Evolutionary conservation across 2,797 vertebrate species (phyloP).

Genomic region (Chiloscyllium punctatum): DNA sequence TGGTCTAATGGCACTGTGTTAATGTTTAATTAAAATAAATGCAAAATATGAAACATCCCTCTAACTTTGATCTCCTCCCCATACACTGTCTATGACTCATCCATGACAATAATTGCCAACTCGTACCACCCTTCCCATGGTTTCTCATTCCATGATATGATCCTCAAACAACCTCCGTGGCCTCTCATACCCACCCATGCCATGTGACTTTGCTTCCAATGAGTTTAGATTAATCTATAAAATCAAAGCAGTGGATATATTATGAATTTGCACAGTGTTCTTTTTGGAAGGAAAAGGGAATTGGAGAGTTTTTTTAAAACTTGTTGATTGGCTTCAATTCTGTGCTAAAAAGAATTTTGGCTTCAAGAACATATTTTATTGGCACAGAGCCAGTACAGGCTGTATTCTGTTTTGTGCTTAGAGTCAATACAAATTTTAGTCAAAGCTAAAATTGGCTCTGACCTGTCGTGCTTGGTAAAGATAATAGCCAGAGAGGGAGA

Average conservation of each 20-base stretch:
- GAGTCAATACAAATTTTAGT: constrained; percentile 1
- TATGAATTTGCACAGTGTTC: not conserved
- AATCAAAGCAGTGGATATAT: not conserved
- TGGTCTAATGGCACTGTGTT: too few relatives aligned
- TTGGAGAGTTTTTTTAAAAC: not conserved
- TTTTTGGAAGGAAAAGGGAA: not conserved
- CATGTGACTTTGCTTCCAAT: not conserved
- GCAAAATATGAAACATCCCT: too few relatives aligned
- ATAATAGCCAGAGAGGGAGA: not conserved
- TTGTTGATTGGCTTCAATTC: not conserved
- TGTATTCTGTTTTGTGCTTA: not conserved
- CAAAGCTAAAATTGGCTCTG: constrained; percentile 10
- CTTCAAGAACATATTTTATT: not conserved
- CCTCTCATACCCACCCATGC: too few relatives aligned
- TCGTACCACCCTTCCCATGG: too few relatives aligned
- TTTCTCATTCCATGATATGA: too few relatives aligned
- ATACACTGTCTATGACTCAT: too few relatives aligned
- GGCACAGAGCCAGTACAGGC: not conserved
- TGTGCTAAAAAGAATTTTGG: not conserved
- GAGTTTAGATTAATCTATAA: not conserved
- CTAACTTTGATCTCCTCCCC: too few relatives aligned
- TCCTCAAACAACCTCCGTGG: too few relatives aligned
- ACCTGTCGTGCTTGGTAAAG: not conserved
- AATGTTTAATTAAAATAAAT: too few relatives aligned
- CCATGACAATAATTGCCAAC: too few relatives aligned